Percentiles rank a stretch among this genome's conserved stretches.
These are phyloP conservation scores for Enteromius trimaculatus DNA, from an alignment of 2,797 vertebrate genomes.

Conservation along the genomic window DNA sequence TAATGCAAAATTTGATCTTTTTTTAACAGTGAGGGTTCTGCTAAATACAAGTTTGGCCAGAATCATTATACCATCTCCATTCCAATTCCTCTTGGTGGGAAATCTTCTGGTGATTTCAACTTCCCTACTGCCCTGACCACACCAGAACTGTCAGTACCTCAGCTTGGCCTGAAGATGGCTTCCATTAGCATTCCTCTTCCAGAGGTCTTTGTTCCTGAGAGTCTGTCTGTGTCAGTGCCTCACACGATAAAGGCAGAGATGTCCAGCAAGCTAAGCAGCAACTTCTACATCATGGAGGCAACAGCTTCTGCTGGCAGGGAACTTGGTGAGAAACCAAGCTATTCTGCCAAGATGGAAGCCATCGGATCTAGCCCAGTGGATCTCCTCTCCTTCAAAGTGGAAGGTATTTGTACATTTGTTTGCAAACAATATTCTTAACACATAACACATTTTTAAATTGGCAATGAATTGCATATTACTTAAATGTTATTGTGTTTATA, in stretches of 20 bases:
- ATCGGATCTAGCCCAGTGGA: conserved; percentile 81
- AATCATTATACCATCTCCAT: conserved; percentile 77
- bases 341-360: conserved; percentile 78
- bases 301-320: conserved; percentile 79
- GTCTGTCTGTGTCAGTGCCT: conserved; percentile 79
- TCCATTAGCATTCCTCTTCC: conserved; percentile 82
- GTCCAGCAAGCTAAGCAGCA: conserved; percentile 83
- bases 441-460: not conserved
- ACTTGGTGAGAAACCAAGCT: conserved; percentile 70
- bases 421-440: not conserved
- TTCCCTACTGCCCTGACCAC: conserved; percentile 78
- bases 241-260: conserved; percentile 82
- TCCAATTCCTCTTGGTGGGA: conserved; percentile 88
- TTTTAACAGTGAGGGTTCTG: conserved; percentile 80
- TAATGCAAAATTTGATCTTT: conserved; percentile 17
- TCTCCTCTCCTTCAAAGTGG: conserved; percentile 82
- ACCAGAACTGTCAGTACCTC: conserved; percentile 77
- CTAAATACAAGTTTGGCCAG: conserved; percentile 83
- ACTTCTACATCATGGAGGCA: conserved; percentile 88
- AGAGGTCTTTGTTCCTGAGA: conserved; percentile 80
- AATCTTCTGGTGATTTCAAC: conserved; percentile 80
- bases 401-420: conserved; percentile 77
- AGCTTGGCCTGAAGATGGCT: conserved; percentile 79
- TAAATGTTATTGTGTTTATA: conserved; percentile 49
- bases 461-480: not conserved